Evolutionary conservation across 2,797 vertebrate species (phyloP), one percentile per base, ranked within the genome.

Genomic region (Acrossocheilus wenchowensis): DNA sequence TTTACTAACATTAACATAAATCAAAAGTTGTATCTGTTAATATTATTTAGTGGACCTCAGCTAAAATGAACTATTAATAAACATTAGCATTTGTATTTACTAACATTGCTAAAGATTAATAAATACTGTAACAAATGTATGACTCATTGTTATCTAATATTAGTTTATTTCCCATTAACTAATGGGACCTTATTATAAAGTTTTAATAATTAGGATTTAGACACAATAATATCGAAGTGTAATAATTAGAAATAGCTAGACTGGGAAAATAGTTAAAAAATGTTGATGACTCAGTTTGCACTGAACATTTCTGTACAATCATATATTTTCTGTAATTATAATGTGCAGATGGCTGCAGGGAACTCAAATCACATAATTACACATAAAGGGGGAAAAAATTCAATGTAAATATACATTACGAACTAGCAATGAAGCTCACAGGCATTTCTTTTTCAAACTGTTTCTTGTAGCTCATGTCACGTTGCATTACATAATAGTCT

Each of bases 381-480:
- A 30, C 39, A 79, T 6, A 23, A 54, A 41, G 4, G 3, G 5
- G 17, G 6, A 54, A 57, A 57, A 75, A 7, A 75, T 75, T n/a
- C 2, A 1, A 62, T 78, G 36, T 11, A 60, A 78, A 23, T 62
- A 43, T 62, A 11, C n/a, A 26, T n/a, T 10, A 62, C 43, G 4
- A 30, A 62, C n/a, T 62, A 64, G 57, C 5, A 26, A 30, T 79
- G n/a, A 64, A 43, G 54, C 39, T 45, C 6, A 2, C n/a, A 64
- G 78, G 57, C 62, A 68, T 81, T 50, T 81, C 19, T 68, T 81
- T 50, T 34, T 9, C 72, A 74, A 74, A 74, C 72, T 48, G 43
- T 48, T 75, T 74, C 30, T 75, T 75, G 26, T 10, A 64, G 41
- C 60, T 81, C 52, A 36, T 36, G 62, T 45, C 45, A 84, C 34